A percentile compares a stretch with the other conserved stretches of the same genome.
Conservation (phyloP, 2,113 vertebrate species). For the Stomatorhinus ivindoensis region DNA sequence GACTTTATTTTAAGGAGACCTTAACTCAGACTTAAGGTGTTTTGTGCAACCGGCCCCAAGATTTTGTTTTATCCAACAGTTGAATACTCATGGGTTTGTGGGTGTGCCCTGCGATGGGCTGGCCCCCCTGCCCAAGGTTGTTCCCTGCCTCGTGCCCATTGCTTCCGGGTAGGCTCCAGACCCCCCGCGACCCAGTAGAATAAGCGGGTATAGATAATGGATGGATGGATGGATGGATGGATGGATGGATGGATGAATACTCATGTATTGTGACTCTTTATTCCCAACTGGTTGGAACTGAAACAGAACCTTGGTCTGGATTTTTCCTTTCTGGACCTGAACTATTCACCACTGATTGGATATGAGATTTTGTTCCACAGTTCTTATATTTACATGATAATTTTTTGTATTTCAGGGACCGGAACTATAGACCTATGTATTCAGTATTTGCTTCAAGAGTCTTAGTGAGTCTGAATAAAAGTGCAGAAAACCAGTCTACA, state of each 20-base stretch:
- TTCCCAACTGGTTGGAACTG: not conserved
- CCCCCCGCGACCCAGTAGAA: no score
- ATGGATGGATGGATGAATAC: no score
- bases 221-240: no score
- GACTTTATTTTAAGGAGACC: no score
- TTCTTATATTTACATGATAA: not conserved
- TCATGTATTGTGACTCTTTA: not conserved
- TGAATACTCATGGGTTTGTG: not conserved
- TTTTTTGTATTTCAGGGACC: not conserved
- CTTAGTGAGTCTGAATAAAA: slow-evolving; percentile 9
- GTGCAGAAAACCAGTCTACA: not conserved
- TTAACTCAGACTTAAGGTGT: no score
- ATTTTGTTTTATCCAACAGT: not conserved
- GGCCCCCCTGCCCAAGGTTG: no score
- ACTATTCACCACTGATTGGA: not conserved
- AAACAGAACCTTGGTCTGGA: not conserved
- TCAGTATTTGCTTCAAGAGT: not conserved
- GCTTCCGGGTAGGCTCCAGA: no score
- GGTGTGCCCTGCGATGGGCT: no score
- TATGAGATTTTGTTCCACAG: not conserved
- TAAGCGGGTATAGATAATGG: no score
- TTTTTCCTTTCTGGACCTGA: not conserved
- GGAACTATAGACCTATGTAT: not conserved
- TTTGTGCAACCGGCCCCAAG: no score
- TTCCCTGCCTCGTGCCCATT: no score